Base-by-base conservation (phyloP, 2,888 invertebrate species). In the Heteropelma amictum region DNA sequence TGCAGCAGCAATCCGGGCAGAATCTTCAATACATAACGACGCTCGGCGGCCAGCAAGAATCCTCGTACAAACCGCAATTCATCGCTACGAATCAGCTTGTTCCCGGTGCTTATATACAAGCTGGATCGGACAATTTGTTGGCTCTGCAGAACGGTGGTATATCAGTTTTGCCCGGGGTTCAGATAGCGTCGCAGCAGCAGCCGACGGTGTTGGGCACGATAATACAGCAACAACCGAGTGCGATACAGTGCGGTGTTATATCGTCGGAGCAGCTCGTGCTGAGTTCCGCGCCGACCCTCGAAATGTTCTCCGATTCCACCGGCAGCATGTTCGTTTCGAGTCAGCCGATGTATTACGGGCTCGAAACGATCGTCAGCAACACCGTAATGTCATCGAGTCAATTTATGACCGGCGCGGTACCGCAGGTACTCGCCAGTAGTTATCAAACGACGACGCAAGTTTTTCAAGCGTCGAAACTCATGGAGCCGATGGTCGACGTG, bases 311-410 rank as follows among this genome's bases (percentile, higher is more conserved):
- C 8, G 92, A 93, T 85, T 84, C 89, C 1, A 84, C 88, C 12
- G 84, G 88, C n/a, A 88, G 89, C 56, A 87, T 89, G 85, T 89
- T 88, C 58, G 86, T 90, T 26, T 86, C 93, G 1, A 93, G 93
- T 12, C 95, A 95, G 81, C 95, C 95, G 3, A 93, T 96, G 82
- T 95, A 95, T 83, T 95, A 95, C 82, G 95, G 95, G 0, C 90
- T 96, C 77, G 96, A 96, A 89, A 96, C 96, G 0, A 95, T 96
- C 64, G 96, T 96, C 1, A 95, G 95, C 88, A 96, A 96, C 84
- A 96, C 96, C 3, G 95, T 96, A 0, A 95, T 96, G 95, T 95
- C 95, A n/a, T 95, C 95, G 19, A 95, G 95, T 85, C 96, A 96
- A 85, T 95, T 95, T 85, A 93, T 96, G 12, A 94, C 95, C 2